A percentile compares a stretch with the other conserved stretches of the same genome.
phyloP scores from a whole-genome alignment of 1,140 invertebrate species.

The Scaptomyza montana region DNA sequence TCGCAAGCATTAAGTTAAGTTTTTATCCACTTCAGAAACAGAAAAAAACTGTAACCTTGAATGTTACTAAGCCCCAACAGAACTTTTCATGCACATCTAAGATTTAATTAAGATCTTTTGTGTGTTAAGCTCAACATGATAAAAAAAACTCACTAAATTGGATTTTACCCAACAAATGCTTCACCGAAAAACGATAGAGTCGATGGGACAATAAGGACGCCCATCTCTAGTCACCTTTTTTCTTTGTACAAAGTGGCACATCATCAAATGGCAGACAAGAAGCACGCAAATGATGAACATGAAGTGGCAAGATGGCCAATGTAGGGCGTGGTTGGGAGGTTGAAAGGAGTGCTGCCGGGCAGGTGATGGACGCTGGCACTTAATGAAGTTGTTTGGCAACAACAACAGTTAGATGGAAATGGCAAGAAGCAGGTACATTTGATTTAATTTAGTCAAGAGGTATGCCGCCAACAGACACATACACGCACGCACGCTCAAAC shows the following conservation, averaged over 20 bases:
- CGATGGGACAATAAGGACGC: background rate
- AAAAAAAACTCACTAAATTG: background rate
- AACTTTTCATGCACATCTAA: too few species aligned
- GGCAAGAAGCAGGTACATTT: conserved; percentile 53
- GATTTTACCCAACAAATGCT: too few species aligned
- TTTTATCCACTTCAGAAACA: too few species aligned
- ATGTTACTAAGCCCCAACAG: too few species aligned
- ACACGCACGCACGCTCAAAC: background rate
- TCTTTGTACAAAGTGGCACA: conserved; percentile 31
- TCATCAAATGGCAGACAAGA: conserved; percentile 30
- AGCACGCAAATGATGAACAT: conserved; percentile 17
- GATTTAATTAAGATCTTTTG: too few species aligned
- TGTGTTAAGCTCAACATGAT: too few species aligned
- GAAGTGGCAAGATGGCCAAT: conserved; percentile 1
- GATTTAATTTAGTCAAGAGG: conserved; percentile 75
- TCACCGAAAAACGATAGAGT: too few species aligned
- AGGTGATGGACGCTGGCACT: conserved; percentile 51
- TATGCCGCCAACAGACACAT: conserved; percentile 20
- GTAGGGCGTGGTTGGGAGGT: background rate
- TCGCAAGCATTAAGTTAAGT: too few species aligned
- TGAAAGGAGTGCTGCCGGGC: background rate
- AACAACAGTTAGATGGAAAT: conserved; percentile 14
- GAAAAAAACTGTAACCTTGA: too few species aligned
- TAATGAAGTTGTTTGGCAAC: conserved; percentile 68
- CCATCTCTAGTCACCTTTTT: background rate